Percentiles rank a stretch among this genome's conserved stretches.
Conservation (phyloP, 2,797 vertebrate species). For the Siniperca obscura region DNA sequence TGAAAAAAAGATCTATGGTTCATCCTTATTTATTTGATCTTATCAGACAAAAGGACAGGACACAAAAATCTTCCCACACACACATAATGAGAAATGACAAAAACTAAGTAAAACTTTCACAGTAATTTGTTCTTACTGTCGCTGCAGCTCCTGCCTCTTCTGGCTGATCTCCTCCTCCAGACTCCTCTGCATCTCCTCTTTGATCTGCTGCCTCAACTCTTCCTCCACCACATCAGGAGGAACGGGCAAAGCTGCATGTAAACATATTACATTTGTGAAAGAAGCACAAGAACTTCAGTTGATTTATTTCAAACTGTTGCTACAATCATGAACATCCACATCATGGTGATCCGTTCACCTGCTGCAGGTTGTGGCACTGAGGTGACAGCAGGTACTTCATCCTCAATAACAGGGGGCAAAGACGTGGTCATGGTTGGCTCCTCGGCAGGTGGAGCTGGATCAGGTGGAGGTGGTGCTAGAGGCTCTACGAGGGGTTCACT, state of each 20-base stretch:
- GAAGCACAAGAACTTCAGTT: neutral
- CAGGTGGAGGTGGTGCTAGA: constrained; percentile 21
- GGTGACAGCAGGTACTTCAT: constrained; percentile 29
- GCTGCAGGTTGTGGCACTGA: constrained; percentile 44
- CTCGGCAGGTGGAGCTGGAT: constrained; percentile 29
- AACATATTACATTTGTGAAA: constrained; percentile 8
- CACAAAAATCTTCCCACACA: constrained; percentile 1
- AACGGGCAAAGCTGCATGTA: constrained; percentile 4
- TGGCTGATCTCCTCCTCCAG: constrained; percentile 78
- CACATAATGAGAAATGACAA: neutral
- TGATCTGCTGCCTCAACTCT: constrained; percentile 73
- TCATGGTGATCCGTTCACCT: constrained; percentile 46
- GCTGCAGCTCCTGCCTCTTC: constrained; percentile 73
- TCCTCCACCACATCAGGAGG: constrained; percentile 71
- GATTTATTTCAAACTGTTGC: neutral
- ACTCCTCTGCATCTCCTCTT: constrained; percentile 73
- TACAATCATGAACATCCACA: neutral
- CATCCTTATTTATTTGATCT: neutral
- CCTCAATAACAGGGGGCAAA: constrained; percentile 40
- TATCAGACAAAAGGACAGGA: neutral
- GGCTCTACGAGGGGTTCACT: constrained; percentile 41
- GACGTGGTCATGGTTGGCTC: constrained; percentile 34
- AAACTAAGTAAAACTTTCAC: neutral
- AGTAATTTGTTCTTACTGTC: constrained; percentile 68
- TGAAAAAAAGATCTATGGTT: neutral